phyloP scores from a whole-genome alignment of 2,888 invertebrate genomes.

The Habroteleia sp. region DNA sequence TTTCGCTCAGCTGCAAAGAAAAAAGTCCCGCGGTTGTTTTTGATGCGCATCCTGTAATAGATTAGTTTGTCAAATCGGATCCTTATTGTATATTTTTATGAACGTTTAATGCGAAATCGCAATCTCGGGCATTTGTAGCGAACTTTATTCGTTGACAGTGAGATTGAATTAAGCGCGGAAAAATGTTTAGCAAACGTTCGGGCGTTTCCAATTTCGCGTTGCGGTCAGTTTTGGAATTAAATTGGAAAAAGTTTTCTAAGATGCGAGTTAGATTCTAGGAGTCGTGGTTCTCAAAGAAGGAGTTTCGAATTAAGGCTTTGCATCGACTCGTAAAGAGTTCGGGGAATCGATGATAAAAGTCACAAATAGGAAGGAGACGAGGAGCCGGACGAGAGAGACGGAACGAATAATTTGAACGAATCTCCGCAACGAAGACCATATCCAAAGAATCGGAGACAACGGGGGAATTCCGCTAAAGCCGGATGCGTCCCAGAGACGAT shows the following conservation, averaged over 20 bases:
- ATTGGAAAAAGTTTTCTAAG: constrained; percentile 46
- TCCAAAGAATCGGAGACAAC: constrained; percentile 42
- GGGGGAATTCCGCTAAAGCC: constrained; percentile 66
- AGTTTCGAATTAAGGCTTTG: constrained; percentile 58
- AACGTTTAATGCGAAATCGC: constrained; percentile 37
- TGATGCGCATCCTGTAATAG: constrained; percentile 33
- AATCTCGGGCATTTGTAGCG: constrained; percentile 16
- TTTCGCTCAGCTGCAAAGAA: constrained; percentile 11
- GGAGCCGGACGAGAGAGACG: constrained; percentile 24
- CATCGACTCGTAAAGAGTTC: constrained; percentile 44
- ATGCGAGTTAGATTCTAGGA: constrained; percentile 31
- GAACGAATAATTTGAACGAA: constrained; percentile 67
- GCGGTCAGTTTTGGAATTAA: constrained; percentile 49
- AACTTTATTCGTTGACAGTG: constrained; percentile 46
- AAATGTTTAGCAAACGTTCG: constrained; percentile 43
- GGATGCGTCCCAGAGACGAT: constrained; percentile 64
- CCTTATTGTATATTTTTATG: constrained; percentile 34
- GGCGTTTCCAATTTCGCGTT: constrained; percentile 46
- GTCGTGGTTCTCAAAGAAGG: constrained; percentile 33
- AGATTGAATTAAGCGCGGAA: constrained; percentile 46
- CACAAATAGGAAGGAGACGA: constrained; percentile 16
- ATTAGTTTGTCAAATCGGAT: constrained; percentile 39
- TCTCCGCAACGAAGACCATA: constrained; percentile 36
- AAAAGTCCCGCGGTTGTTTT: constrained; percentile 6
- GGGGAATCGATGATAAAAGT: constrained; percentile 38